These are phyloP conservation scores for Gymnodraco acuticeps DNA, from an alignment of 2,797 vertebrate genomes.

Conservation along the genomic window DNA sequence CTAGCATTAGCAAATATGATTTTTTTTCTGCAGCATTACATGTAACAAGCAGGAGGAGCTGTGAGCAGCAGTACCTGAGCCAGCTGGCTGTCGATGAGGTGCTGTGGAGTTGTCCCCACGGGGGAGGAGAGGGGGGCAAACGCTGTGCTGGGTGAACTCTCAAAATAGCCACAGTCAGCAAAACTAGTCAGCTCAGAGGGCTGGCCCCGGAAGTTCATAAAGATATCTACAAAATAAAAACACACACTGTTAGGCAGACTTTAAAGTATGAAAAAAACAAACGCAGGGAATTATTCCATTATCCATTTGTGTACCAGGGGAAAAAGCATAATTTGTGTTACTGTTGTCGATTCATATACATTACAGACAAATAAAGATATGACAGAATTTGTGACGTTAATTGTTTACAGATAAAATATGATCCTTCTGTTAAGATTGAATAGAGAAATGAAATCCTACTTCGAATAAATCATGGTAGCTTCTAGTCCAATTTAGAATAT, in stretches of 20 bases:
- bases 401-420: too few relatives aligned
- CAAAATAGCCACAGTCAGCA: slow-evolving; percentile 80
- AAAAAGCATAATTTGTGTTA: too few relatives aligned
- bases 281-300: too few relatives aligned
- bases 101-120: slow-evolving; percentile 61
- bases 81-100: slow-evolving; percentile 73
- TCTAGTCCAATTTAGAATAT: too few relatives aligned
- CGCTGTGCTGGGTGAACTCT: slow-evolving; percentile 63
- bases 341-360: too few relatives aligned
- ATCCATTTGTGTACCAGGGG: too few relatives aligned
- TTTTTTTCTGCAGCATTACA: background rate
- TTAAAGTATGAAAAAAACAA: background rate
- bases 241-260: slow-evolving; percentile 4
- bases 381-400: too few relatives aligned
- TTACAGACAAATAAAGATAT: too few relatives aligned
- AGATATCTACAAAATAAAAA: slow-evolving; percentile 80
- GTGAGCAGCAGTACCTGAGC: slow-evolving; percentile 75
- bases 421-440: too few relatives aligned
- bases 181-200: slow-evolving; percentile 74
- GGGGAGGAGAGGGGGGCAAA: slow-evolving; percentile 66
- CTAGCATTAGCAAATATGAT: too few relatives aligned
- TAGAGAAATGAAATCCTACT: too few relatives aligned
- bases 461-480: too few relatives aligned
- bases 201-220: slow-evolving; percentile 80
- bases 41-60: background rate